Percentiles rank a stretch among this genome's conserved stretches.
Evolutionary conservation across 2,797 vertebrate species (phyloP).

Genomic region (Coccyzus lansbergi): DNA sequence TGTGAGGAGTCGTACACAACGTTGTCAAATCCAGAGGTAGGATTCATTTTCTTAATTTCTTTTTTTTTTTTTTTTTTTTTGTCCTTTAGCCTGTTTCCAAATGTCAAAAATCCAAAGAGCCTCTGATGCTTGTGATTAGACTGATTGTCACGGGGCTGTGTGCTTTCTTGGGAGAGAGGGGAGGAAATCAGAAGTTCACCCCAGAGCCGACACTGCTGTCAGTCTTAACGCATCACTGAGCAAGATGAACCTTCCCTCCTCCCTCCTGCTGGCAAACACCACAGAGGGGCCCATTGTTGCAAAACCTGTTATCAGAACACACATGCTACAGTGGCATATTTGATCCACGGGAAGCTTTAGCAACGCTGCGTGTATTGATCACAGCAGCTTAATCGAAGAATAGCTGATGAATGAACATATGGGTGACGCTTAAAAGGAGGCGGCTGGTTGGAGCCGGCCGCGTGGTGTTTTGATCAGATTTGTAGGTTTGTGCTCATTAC

Average conservation of each 20-base stretch:
- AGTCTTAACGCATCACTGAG: not conserved
- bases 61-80: too few species aligned
- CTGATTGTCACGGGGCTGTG: not conserved
- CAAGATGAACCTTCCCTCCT: constrained; percentile 8
- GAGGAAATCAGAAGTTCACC: not conserved
- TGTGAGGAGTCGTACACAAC: not conserved
- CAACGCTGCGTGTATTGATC: not conserved
- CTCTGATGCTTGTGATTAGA: not conserved
- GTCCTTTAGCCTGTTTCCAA: not conserved
- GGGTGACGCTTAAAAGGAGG: not conserved
- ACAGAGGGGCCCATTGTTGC: constrained; percentile 4
- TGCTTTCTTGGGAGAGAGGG: not conserved
- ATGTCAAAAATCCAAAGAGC: not conserved
- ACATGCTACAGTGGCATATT: not conserved
- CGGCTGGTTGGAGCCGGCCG: not conserved
- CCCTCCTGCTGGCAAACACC: constrained; percentile 21
- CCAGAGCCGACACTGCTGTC: not conserved
- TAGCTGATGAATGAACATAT: not conserved
- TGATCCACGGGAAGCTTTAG: constrained; percentile 28
- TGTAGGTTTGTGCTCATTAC: not conserved
- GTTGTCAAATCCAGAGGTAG: not conserved
- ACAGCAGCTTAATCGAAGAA: not conserved
- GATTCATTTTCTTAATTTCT: not conserved
- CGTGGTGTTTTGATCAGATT: not conserved
- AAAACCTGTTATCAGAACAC: constrained; percentile 28